Evolutionary conservation across 2,888 invertebrate species (phyloP), one percentile per base, ranked within the genome.

Genomic region (Isotomurus palustris): DNA sequence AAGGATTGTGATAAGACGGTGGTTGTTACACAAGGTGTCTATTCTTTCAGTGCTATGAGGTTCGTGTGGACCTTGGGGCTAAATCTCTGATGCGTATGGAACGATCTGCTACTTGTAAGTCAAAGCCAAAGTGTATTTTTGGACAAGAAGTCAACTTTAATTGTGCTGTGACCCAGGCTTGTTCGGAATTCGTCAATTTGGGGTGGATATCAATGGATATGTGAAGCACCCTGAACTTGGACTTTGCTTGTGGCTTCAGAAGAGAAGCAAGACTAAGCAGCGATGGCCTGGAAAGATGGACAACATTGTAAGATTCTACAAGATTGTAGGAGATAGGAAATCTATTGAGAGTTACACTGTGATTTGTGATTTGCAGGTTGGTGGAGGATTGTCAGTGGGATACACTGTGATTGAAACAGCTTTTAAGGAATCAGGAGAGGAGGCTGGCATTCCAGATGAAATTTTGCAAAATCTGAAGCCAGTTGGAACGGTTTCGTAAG

Each of bases 241-340:
- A 4, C 78, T 92, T 43, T 91, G 90, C 77, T 83, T 92, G 73
- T 95, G 95, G 95, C 80, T 95, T 72, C 94, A 93, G 75, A 88
- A 88, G 74, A 81, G 95, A 72, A 88, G 93, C 67, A 82, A 86
- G 62, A 91, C 87, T 51, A 95, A 95, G 78, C 90, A 90, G 76
- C 94, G 94, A 38, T 95, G 92, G 89, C 94, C 95, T 60, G 90
- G 89, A 47, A 91, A 89, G 77, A 88, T 91, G 86, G 95, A 95
- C 76, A 93, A 92, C 74, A 91, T 95, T 85, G 93, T 79, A 71
- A 69, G 67, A 62, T 43, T 21, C 8, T 32, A 32, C 8, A 32
- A 10, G 32, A 32, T 32, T 10, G 8, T 32, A 10, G 14, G 8
- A 14, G 32, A 14, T 32, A 10, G 8, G 8, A 10, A 32, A 10